These are phyloP conservation scores for Agelaius phoeniceus DNA, from an alignment of 2,113 vertebrate genomes.

Conservation along the genomic window DNA sequence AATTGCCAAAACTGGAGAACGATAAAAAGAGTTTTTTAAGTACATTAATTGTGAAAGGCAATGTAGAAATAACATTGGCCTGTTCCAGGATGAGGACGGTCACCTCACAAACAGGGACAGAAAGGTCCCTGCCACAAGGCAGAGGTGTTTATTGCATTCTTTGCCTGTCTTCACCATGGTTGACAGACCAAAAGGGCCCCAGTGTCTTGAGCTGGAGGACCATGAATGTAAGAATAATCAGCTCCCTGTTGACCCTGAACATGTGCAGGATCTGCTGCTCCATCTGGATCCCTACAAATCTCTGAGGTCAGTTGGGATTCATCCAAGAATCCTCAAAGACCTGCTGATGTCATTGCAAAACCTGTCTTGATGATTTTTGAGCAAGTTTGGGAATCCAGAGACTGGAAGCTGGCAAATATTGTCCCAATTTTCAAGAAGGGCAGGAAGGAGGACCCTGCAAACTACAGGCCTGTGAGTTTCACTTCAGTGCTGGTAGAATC, in stretches of 20 bases:
- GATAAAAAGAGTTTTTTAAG: not conserved
- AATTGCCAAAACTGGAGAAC: not conserved
- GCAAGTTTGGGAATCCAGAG: not conserved
- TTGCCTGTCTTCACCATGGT: not conserved
- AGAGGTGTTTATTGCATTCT: not conserved
- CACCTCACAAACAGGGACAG: not conserved
- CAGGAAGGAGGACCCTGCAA: not conserved
- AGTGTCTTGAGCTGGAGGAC: not conserved
- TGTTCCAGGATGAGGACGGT: not conserved
- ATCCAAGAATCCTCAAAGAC: not conserved
- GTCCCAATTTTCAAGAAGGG: not conserved
- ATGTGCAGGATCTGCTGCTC: not conserved
- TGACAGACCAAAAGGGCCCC: not conserved
- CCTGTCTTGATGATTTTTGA: not conserved
- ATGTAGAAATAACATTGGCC: not conserved
- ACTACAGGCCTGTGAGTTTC: not conserved
- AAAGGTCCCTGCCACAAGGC: not conserved
- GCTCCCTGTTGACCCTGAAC: not conserved
- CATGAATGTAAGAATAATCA: not conserved
- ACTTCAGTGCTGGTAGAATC: not conserved
- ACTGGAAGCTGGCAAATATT: not conserved
- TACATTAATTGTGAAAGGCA: not conserved
- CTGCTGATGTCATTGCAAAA: not conserved
- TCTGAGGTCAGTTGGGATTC: not conserved
- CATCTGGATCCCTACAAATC: not conserved